These are phyloP conservation scores for Phoeniculus purpureus DNA, from an alignment of 2,797 vertebrate species.

Conservation along the genomic window DNA sequence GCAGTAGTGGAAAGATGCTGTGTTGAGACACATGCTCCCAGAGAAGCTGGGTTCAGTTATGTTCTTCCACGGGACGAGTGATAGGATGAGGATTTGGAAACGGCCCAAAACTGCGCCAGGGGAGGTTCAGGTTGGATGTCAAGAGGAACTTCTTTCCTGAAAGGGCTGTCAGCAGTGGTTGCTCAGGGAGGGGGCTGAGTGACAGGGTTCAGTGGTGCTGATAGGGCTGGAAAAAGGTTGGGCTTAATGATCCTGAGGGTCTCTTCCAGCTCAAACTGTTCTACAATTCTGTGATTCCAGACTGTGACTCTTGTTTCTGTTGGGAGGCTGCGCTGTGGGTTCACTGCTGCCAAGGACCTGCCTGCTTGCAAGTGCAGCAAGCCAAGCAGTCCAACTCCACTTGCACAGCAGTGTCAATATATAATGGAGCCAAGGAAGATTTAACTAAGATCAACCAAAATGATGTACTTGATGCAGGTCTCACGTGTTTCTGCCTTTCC, in stretches of 20 bases:
- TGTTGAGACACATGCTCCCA: background rate
- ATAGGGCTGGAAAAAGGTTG: too few relatives aligned
- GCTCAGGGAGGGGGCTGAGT: too few relatives aligned
- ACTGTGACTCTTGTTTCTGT: background rate
- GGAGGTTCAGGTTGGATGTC: too few relatives aligned
- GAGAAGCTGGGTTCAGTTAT: conserved; percentile 7
- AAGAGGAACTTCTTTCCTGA: too few relatives aligned
- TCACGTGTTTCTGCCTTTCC: background rate
- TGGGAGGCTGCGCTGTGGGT: background rate
- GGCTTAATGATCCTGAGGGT: too few relatives aligned
- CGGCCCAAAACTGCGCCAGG: too few relatives aligned
- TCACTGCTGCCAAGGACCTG: background rate
- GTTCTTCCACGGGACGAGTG: background rate
- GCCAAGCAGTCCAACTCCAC: background rate
- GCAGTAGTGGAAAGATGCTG: conserved; percentile 10
- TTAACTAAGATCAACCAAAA: background rate
- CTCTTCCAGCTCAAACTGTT: too few relatives aligned
- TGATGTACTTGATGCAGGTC: background rate
- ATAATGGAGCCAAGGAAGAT: background rate
- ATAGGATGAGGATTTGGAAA: too few relatives aligned
- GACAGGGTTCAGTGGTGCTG: too few relatives aligned
- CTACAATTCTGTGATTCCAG: background rate
- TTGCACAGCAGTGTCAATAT: background rate
- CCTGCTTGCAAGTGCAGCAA: background rate
- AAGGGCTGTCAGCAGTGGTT: too few relatives aligned